Percentiles rank a stretch among this genome's conserved stretches.
Conservation (phyloP, 1,140 invertebrate species). For the Drosophila neocordata region DNA sequence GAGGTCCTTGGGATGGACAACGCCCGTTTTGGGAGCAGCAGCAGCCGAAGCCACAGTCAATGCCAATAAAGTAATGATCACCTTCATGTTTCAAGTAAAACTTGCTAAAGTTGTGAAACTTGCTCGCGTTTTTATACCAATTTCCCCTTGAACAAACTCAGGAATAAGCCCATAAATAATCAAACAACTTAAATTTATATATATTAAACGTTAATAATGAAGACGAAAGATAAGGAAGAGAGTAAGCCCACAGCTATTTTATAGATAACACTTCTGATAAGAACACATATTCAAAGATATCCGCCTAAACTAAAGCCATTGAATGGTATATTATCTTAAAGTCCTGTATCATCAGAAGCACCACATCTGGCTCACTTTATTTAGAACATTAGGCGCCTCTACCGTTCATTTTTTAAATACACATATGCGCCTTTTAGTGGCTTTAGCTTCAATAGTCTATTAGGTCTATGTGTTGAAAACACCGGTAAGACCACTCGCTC, state of each 20-base stretch:
- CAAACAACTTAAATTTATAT: background rate
- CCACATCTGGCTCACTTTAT: too few species aligned
- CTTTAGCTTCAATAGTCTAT: too few species aligned
- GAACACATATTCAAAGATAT: too few species aligned
- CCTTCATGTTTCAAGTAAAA: constrained; percentile 8
- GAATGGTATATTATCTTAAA: too few species aligned
- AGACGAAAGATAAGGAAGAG: background rate
- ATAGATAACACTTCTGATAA: too few species aligned
- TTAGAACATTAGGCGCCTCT: too few species aligned
- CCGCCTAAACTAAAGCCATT: too few species aligned
- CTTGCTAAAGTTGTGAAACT: background rate
- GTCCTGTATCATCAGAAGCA: too few species aligned
- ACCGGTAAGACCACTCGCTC: too few species aligned
- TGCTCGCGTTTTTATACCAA: background rate
- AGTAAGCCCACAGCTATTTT: background rate
- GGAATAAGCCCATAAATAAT: background rate
- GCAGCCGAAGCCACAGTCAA: background rate
- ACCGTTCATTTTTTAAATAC: too few species aligned
- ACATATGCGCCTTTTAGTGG: too few species aligned
- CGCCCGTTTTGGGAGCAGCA: background rate
- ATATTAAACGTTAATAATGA: background rate
- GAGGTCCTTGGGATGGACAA: background rate
- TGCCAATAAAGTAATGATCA: background rate
- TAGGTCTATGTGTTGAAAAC: too few species aligned
- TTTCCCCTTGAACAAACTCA: background rate